These are phyloP conservation scores for Xenops minutus DNA, from an alignment of 2,797 vertebrate species.

Conservation along the genomic window DNA sequence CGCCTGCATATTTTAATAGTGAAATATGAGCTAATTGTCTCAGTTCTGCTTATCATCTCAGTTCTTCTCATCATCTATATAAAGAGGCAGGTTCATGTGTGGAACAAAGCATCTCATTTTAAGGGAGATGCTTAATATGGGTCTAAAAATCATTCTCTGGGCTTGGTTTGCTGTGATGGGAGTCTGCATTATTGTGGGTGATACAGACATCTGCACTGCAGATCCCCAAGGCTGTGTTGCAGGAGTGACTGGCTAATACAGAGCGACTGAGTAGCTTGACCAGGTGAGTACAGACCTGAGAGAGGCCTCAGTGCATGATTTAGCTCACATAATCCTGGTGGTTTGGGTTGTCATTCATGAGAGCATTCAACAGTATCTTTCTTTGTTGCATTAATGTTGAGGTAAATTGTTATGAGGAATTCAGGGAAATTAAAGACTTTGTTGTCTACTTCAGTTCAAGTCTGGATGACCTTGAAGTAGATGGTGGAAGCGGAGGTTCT, in stretches of 20 bases:
- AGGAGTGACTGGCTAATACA: not conserved
- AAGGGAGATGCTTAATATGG: not conserved
- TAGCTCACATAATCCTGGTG: not conserved
- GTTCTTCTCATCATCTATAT: not conserved
- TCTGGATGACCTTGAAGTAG: conserved; percentile 88
- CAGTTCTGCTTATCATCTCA: not conserved
- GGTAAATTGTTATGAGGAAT: not conserved
- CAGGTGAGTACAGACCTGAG: not conserved
- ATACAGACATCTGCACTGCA: not conserved
- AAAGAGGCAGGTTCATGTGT: not conserved
- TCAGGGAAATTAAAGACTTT: not conserved
- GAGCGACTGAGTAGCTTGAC: not conserved
- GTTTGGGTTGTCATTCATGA: not conserved
- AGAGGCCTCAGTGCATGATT: not conserved
- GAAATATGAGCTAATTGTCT: not conserved
- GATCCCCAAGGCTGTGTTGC: rapidly evolving
- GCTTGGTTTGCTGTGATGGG: not conserved
- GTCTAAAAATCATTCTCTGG: not conserved
- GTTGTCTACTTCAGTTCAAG: conserved; percentile 77
- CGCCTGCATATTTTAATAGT: not conserved
- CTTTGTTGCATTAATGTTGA: not conserved
- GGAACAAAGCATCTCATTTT: not conserved
- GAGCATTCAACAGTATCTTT: not conserved
- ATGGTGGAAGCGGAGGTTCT: conserved; percentile 77
- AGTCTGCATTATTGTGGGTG: rapidly evolving